These are phyloP conservation scores for Nemurella pictetii DNA, from an alignment of 2,888 invertebrate genomes.

Conservation along the genomic window DNA sequence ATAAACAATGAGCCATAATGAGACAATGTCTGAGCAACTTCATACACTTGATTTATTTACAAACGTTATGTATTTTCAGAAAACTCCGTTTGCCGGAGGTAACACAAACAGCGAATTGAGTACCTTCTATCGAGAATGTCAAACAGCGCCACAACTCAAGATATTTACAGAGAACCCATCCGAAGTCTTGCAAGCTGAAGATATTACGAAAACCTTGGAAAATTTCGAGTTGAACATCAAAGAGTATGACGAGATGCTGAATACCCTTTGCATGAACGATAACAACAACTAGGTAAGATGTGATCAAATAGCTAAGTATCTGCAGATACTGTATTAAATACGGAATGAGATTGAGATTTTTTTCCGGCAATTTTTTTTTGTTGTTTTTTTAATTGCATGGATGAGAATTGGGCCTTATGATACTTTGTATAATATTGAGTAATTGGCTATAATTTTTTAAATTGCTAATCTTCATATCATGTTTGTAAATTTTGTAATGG, in stretches of 20 bases:
- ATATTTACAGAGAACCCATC: conserved; percentile 57
- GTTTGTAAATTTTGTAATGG: too few species aligned
- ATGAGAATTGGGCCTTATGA: background rate
- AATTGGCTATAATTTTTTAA: too few species aligned
- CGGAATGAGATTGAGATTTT: too few species aligned
- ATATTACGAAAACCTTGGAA: conserved; percentile 70
- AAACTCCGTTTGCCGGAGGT: conserved; percentile 74
- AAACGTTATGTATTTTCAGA: too few species aligned
- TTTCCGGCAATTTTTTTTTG: background rate
- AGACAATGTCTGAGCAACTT: too few species aligned
- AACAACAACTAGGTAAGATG: conserved; percentile 58
- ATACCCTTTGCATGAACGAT: conserved; percentile 67
- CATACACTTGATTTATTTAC: too few species aligned
- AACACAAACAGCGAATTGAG: conserved; percentile 75
- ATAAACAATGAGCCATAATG: too few species aligned
- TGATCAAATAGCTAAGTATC: background rate
- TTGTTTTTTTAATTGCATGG: too few species aligned
- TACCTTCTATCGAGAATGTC: conserved; percentile 77
- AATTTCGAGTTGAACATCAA: conserved; percentile 73
- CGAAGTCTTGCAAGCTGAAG: conserved; percentile 61
- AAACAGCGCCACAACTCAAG: conserved; percentile 66
- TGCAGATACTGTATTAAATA: background rate
- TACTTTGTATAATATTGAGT: background rate
- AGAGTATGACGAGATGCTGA: conserved; percentile 76
- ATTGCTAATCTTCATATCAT: too few species aligned